Evolutionary conservation across 2,888 invertebrate species (phyloP).

Genomic region (Acheta domesticus): DNA sequence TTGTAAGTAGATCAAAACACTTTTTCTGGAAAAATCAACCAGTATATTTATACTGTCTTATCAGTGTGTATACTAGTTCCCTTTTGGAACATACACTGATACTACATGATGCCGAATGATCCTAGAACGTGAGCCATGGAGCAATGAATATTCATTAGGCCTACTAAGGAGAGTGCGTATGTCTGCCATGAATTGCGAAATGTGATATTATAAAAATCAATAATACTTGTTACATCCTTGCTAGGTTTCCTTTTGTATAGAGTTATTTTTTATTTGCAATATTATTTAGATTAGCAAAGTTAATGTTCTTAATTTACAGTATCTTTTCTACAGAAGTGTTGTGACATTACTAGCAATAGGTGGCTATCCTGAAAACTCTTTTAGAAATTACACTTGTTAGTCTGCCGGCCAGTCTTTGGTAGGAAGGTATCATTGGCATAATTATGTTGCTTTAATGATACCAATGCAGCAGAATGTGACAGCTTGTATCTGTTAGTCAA

Average conservation of each 20-base stretch:
- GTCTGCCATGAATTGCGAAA: constrained; percentile 9
- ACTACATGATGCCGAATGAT: background rate
- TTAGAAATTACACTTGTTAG: background rate
- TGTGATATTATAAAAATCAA: constrained; percentile 4
- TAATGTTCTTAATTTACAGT: background rate
- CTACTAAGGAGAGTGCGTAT: constrained; percentile 4
- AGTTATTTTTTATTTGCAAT: background rate
- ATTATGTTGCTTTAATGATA: background rate
- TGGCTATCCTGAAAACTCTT: background rate
- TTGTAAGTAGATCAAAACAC: background rate
- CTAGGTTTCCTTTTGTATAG: background rate
- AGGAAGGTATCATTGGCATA: background rate
- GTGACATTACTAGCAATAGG: constrained; percentile 18
- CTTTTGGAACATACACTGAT: constrained; percentile 1
- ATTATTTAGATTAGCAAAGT: background rate
- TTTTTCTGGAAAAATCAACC: background rate
- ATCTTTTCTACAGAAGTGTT: background rate
- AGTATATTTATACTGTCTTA: background rate
- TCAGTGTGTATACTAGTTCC: background rate
- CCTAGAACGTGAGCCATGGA: constrained; percentile 4
- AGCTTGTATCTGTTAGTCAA: background rate
- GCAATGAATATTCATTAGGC: constrained; percentile 18
- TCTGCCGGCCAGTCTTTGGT: background rate
- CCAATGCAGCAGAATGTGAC: constrained; percentile 18
- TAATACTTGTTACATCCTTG: constrained; percentile 11